Conservation (phyloP, 2,797 vertebrate species). For the Scleropages formosus region DNA sequence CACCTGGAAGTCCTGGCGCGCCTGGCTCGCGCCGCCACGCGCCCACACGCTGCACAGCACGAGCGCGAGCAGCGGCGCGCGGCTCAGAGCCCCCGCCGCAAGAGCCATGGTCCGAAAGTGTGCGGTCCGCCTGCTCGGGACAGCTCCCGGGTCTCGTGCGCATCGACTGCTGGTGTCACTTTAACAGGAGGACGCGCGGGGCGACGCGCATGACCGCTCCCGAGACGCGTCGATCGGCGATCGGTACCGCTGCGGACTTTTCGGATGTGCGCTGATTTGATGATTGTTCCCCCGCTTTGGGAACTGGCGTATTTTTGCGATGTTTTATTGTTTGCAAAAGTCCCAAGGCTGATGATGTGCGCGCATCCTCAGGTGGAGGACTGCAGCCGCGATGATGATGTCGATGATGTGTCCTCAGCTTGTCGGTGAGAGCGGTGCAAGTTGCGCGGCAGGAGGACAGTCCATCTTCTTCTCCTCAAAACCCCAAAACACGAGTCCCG, state of each 20-base stretch:
- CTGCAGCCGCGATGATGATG: too few species aligned
- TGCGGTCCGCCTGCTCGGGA: conserved; percentile 62
- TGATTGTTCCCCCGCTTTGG: too few species aligned
- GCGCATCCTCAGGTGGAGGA: conserved; percentile 23
- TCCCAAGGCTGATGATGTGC: too few species aligned
- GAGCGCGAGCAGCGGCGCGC: conserved; percentile 64
- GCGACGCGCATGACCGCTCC: conserved; percentile 58
- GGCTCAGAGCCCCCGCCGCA: conserved; percentile 56
- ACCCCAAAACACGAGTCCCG: not conserved
- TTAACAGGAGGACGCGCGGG: conserved; percentile 46
- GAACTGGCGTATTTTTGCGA: conserved; percentile 37
- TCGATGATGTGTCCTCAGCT: too few species aligned
- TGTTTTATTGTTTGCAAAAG: not conserved
- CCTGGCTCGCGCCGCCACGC: conserved; percentile 67
- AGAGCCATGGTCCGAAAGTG: conserved; percentile 60
- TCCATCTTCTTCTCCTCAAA: not conserved
- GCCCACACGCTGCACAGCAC: conserved; percentile 69
- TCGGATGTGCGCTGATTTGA: too few species aligned
- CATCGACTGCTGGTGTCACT: conserved; percentile 64
- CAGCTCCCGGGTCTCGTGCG: conserved; percentile 62
- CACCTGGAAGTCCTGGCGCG: conserved; percentile 90
- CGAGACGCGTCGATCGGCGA: not conserved
- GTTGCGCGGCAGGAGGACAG: conserved; percentile 36
- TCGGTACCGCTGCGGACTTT: conserved; percentile 24
- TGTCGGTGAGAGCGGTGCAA: conserved; percentile 44